Conservation (phyloP, 1,140 invertebrate species). For the Scaptomyza montana region DNA sequence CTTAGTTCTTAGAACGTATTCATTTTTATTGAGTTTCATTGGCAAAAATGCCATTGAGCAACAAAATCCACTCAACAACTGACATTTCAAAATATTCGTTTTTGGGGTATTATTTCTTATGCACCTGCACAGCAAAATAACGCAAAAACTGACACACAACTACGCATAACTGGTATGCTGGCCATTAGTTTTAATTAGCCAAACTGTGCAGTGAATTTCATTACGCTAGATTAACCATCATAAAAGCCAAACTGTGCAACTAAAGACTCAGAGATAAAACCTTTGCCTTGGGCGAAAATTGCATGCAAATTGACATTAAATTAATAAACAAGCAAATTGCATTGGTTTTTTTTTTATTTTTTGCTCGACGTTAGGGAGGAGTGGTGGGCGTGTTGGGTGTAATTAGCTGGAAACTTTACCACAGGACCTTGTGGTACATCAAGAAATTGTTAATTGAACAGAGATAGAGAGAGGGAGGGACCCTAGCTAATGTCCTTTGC, state of each 20-base stretch:
- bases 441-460: constrained; percentile 70
- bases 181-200: constrained; percentile 74
- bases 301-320: constrained; percentile 79
- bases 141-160: not conserved
- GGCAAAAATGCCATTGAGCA: constrained; percentile 59
- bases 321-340: constrained; percentile 79
- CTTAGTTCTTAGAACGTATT: constrained; percentile 33
- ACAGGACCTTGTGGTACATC: constrained; percentile 35
- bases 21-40: constrained; percentile 64
- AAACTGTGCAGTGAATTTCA: constrained; percentile 49
- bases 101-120: constrained; percentile 24
- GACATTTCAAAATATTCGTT: constrained; percentile 35
- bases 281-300: constrained; percentile 71
- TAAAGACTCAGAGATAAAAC: constrained; percentile 41
- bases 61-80: constrained; percentile 62
- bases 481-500: constrained; percentile 41
- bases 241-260: constrained; percentile 39
- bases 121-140: constrained; percentile 24
- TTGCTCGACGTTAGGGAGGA: not conserved
- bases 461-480: constrained; percentile 9
- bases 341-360: constrained; percentile 5
- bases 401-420: constrained; percentile 75
- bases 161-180: constrained; percentile 23
- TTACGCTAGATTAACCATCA: constrained; percentile 61
- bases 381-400: constrained; percentile 27